These are phyloP conservation scores for Clinocottus analis DNA, from an alignment of 2,113 vertebrate genomes.

Conservation along the genomic window DNA sequence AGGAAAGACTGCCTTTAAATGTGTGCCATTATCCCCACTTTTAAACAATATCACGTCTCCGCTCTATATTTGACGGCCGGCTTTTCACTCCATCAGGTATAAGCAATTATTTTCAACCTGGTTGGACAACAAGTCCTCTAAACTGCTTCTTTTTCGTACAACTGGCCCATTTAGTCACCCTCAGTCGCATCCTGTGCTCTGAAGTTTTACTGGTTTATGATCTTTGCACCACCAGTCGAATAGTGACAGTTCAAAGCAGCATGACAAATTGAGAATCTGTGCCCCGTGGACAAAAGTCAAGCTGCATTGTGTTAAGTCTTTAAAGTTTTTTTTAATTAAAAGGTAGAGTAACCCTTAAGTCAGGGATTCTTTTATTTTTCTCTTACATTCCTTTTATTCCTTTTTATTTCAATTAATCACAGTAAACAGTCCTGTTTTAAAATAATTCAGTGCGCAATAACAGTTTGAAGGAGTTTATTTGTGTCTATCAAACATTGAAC, in stretches of 20 bases:
- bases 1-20: not conserved
- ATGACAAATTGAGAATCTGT: conserved; percentile 77
- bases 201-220: conserved; percentile 83
- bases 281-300: conserved; percentile 67
- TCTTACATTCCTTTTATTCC: conserved; percentile 16
- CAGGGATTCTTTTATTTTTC: conserved; percentile 33
- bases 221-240: conserved; percentile 74
- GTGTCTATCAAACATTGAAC: not conserved
- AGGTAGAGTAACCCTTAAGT: conserved; percentile 42
- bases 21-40: not conserved
- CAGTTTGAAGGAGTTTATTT: not conserved
- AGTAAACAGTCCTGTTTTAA: not conserved
- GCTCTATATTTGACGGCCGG: not conserved
- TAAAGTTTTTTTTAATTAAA: conserved; percentile 68
- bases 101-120: not conserved
- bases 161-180: conserved; percentile 60
- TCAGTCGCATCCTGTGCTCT: conserved; percentile 79
- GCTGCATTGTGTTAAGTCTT: conserved; percentile 47
- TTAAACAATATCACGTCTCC: not conserved
- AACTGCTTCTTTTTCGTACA: not conserved
- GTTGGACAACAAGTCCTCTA: not conserved
- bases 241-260: conserved; percentile 82
- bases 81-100: not conserved
- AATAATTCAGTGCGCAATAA: not conserved
- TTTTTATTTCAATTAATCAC: conserved; percentile 20